Percentiles rank a stretch among this genome's conserved stretches.
Evolutionary conservation across 2,113 vertebrate species (phyloP).

Genomic region (Nesoenas mayeri): DNA sequence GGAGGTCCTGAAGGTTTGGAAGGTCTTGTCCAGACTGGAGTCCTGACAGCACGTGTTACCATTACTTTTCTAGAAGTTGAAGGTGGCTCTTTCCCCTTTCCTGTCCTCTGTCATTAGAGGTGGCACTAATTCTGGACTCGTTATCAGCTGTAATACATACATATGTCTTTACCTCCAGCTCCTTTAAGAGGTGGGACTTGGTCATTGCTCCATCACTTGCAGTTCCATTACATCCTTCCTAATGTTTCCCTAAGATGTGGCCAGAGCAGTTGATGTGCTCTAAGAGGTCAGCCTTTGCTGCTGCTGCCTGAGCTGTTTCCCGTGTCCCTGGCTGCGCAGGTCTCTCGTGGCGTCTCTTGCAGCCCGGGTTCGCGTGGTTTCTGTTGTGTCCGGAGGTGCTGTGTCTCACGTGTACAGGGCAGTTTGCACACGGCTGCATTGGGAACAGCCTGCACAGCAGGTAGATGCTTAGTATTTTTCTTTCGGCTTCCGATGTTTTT

Average conservation of each 20-base stretch:
- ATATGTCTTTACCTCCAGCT: background rate
- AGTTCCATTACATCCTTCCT: background rate
- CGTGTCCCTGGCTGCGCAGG: background rate
- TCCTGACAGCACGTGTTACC: fast-evolving
- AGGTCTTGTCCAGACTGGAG: background rate
- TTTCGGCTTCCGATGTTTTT: background rate
- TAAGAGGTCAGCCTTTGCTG: background rate
- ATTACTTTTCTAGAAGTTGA: background rate
- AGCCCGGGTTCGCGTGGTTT: fast-evolving
- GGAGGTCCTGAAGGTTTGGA: background rate
- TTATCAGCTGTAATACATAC: background rate
- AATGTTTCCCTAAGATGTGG: background rate
- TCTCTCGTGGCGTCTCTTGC: background rate
- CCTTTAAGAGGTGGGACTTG: background rate
- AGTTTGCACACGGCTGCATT: too few species aligned
- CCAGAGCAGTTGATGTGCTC: background rate
- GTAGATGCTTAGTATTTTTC: background rate
- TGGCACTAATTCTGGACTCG: background rate
- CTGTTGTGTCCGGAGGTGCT: fast-evolving
- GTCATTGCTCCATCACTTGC: background rate
- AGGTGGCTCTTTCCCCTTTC: background rate
- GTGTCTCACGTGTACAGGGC: background rate
- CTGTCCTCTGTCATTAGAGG: background rate
- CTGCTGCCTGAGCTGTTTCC: background rate
- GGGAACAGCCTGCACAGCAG: background rate